These are phyloP conservation scores for Saccopteryx bilineata DNA, from an alignment of 2,113 vertebrate species.

Conservation along the genomic window DNA sequence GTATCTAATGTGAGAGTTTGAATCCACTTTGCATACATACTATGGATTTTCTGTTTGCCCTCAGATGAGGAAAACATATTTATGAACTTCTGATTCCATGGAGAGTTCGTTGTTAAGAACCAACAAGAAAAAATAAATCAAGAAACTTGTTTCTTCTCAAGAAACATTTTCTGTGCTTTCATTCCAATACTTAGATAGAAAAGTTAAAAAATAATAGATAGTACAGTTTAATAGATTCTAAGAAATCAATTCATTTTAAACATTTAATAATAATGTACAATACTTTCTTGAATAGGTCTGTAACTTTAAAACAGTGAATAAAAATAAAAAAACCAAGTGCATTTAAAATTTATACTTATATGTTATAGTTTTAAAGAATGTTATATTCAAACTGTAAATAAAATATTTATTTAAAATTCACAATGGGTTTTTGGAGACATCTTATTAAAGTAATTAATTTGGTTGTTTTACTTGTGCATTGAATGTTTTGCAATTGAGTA, in stretches of 20 bases:
- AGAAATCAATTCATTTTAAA: not conserved
- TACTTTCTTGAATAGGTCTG: not conserved
- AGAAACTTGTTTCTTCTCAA: not conserved
- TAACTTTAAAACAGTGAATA: slow-evolving; percentile 33
- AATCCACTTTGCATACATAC: not conserved
- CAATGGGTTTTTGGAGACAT: slow-evolving; percentile 79
- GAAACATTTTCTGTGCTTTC: not conserved
- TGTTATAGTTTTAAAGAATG: slow-evolving; percentile 39
- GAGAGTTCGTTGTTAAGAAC: not conserved
- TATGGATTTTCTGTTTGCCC: not conserved
- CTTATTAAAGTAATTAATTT: slow-evolving; percentile 87
- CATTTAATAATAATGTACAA: not conserved
- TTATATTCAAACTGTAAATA: not conserved
- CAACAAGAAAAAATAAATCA: slow-evolving; percentile 37
- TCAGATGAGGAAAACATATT: not conserved
- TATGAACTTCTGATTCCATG: not conserved
- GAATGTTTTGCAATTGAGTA: slow-evolving; percentile 85
- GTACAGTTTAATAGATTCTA: not conserved
- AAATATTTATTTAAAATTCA: slow-evolving; percentile 84
- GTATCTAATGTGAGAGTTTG: not conserved
- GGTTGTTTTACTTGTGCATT: slow-evolving; percentile 85
- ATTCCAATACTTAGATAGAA: not conserved
- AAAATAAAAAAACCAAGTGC: slow-evolving; percentile 46
- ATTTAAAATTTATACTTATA: slow-evolving; percentile 21
- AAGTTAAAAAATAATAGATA: not conserved